phyloP scores from a whole-genome alignment of 2,888 invertebrate genomes.

The Hemithea aestivaria region DNA sequence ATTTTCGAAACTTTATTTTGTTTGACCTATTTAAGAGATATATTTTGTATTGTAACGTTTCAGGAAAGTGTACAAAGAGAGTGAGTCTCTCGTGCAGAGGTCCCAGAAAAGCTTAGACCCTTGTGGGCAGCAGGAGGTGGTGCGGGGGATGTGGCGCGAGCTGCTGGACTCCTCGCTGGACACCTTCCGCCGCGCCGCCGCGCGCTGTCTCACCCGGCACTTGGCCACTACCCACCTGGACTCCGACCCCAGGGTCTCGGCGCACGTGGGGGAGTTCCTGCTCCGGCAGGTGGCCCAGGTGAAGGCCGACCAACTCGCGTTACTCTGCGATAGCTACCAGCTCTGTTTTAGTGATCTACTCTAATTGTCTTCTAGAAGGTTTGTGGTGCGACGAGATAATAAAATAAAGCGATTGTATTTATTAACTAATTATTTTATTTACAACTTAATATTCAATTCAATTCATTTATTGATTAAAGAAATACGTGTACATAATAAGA shows the following conservation, averaged over 20 bases:
- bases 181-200: constrained; percentile 27
- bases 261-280: constrained; percentile 26
- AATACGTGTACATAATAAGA: too few relatives aligned
- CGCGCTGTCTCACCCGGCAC: constrained; percentile 25
- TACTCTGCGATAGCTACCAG: constrained; percentile 39
- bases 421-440: too few relatives aligned
- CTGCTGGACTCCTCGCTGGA: constrained; percentile 32
- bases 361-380: neutral
- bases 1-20: too few relatives aligned
- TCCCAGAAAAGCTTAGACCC: constrained; percentile 21
- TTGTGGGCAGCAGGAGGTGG: constrained; percentile 34
- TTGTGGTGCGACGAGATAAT: too few relatives aligned
- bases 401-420: too few relatives aligned
- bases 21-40: too few relatives aligned
- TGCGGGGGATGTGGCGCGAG: constrained; percentile 35
- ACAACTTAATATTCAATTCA: too few relatives aligned
- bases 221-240: constrained; percentile 12
- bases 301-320: constrained; percentile 28
- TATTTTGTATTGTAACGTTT: too few relatives aligned
- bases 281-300: constrained; percentile 27
- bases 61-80: constrained; percentile 32
- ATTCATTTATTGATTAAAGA: too few relatives aligned
- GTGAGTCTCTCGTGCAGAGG: constrained; percentile 18
- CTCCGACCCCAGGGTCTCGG: constrained; percentile 11
- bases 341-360: constrained; percentile 39